phyloP scores from a whole-genome alignment of 2,888 invertebrate genomes.

The Ochropleura plecta region DNA sequence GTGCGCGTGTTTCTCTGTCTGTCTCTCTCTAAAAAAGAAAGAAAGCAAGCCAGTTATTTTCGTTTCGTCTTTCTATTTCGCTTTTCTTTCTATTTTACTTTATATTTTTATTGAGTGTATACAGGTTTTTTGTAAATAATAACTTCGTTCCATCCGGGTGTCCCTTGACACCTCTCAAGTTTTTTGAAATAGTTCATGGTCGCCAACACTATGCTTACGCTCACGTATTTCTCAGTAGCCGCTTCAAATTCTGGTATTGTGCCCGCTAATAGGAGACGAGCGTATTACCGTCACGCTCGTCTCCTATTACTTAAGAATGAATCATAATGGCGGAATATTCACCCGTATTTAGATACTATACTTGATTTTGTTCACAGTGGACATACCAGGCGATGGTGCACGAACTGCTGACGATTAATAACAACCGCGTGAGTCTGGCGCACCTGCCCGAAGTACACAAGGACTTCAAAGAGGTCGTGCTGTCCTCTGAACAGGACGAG shows the following conservation, averaged over 20 bases:
- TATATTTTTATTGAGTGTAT: too few species aligned
- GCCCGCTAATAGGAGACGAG: too few species aligned
- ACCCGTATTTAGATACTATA: background rate
- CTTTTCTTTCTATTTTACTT: too few species aligned
- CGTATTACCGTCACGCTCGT: too few species aligned
- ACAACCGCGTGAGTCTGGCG: conserved; percentile 97
- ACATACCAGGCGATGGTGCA: conserved; percentile 99
- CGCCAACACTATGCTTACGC: background rate
- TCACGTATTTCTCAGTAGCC: background rate
- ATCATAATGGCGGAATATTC: background rate
- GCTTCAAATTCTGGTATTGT: too few species aligned
- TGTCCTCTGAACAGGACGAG: conserved; percentile 98
- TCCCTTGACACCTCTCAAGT: too few species aligned
- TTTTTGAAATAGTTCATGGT: background rate
- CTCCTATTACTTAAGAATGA: background rate
- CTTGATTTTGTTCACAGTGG: conserved; percentile 92
- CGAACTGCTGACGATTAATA: conserved; percentile 97
- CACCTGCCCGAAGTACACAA: conserved; percentile 95
- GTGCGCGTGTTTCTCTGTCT: too few species aligned
- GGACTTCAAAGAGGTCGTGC: conserved; percentile 97
- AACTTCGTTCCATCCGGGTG: too few species aligned
- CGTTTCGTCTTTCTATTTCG: too few species aligned
- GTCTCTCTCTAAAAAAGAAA: too few species aligned
- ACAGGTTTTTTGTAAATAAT: too few species aligned
- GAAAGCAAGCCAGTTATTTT: too few species aligned